Base-by-base conservation (phyloP, 2,888 invertebrate genomes). In the Plebejus argus region DNA sequence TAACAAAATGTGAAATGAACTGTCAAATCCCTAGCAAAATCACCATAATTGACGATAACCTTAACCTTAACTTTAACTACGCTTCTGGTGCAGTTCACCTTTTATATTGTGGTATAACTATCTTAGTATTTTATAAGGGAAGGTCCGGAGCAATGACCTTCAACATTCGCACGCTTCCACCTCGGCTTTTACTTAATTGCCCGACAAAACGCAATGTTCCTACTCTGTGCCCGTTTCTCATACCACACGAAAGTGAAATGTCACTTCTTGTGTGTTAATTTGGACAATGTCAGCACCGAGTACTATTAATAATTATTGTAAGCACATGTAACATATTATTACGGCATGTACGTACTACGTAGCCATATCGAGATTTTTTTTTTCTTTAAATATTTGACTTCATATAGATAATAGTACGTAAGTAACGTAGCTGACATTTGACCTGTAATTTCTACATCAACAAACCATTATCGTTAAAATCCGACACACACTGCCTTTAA, bases 101-200 rank as follows among this genome's bases (percentile, higher is more conserved):
- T n/a, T n/a, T n/a, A n/a, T 39, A 45, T 10, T 45, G 45, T 10
- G 45, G 45, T 10, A 35, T 39, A 1, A 39, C 1, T 39, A 45
- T 45, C 45, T 10, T 10, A 45, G 1, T 12, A 53, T 18, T 53
- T 85, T 84, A 83, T 77, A 77, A 81, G 81, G 81, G 77, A 79
- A 74, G 81, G 53, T 20, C 56, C 23, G 81, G 82, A 81, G 79
- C 82, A 82, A 78, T 82, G 83, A 83, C 81, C 83, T 76, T 79
- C 76, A 78, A 77, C 76, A 82, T 90, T 91, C 91, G 83, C 91
- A 91, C 91, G 89, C 85, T 87, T 86, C 85, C 86, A 85, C 84
- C 85, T 80, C 82, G 83, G 89, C 91, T 91, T 92, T 91, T 92
- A 91, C 92, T 91, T 90, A 91, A 92, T 91, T 90, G 88, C 85